These are phyloP conservation scores for Hydractinia symbiolongicarpus DNA, from an alignment of 30 jellyfish, hydroid and myxozoan species.

Conservation along the genomic window DNA sequence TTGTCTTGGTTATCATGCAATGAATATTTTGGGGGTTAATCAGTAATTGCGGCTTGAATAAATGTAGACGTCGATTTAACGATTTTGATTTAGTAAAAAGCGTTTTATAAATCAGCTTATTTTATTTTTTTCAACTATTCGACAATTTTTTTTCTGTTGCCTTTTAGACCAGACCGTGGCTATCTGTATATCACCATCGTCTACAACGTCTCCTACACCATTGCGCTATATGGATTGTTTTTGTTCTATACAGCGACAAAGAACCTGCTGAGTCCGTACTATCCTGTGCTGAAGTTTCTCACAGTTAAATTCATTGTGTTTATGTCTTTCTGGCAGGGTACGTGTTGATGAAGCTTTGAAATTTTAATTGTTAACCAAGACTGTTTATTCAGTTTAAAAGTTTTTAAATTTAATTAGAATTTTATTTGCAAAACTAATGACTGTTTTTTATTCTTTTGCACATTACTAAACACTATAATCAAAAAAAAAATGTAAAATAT, in stretches of 20 bases:
- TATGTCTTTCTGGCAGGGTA: constrained; percentile 98
- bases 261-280: constrained; percentile 82
- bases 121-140: too few relatives aligned
- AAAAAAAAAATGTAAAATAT: too few relatives aligned
- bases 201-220: constrained; percentile 77
- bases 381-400: too few relatives aligned
- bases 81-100: too few relatives aligned
- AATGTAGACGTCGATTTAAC: too few relatives aligned
- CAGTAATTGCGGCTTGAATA: too few relatives aligned
- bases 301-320: constrained; percentile 84
- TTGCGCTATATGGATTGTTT: constrained; percentile 83
- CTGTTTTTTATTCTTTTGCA: not conserved
- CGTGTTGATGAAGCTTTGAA: not conserved
- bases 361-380: too few relatives aligned
- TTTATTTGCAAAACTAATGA: not conserved
- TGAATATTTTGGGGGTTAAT: too few relatives aligned
- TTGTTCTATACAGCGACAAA: constrained; percentile 81
- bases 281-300: constrained; percentile 82
- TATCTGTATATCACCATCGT: constrained; percentile 75
- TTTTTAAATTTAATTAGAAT: not conserved
- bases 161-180: constrained; percentile 86
- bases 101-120: too few relatives aligned
- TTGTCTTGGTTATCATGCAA: too few relatives aligned
- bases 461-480: not conserved
- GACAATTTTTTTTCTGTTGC: not conserved